These are phyloP conservation scores for Drosophila barbarae DNA, from an alignment of 2,888 invertebrate species.

Conservation along the genomic window DNA sequence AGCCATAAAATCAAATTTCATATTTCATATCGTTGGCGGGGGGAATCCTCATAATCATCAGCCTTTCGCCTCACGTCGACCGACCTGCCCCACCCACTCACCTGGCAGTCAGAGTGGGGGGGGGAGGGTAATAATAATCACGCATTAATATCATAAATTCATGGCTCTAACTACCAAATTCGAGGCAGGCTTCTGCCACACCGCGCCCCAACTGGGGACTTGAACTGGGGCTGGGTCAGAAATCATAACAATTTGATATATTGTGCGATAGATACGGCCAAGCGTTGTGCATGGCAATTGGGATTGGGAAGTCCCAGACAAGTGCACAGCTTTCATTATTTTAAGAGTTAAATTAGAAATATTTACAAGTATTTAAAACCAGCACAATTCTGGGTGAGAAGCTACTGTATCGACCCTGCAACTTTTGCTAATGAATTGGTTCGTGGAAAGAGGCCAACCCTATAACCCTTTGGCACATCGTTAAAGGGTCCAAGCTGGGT, in stretches of 20 bases:
- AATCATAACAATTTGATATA: slow-evolving; percentile 64
- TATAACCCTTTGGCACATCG: slow-evolving; percentile 33
- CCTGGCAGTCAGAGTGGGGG: not conserved
- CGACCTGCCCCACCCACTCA: slow-evolving; percentile 30
- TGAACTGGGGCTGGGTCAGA: slow-evolving; percentile 19
- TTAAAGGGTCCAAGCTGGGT: slow-evolving; percentile 23
- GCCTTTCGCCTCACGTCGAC: slow-evolving; percentile 56
- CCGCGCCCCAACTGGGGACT: slow-evolving; percentile 51
- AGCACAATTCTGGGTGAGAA: not conserved
- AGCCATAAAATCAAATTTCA: slow-evolving; percentile 67
- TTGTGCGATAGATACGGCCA: slow-evolving; percentile 50
- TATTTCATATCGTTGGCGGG: slow-evolving; percentile 59
- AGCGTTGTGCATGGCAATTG: slow-evolving; percentile 47
- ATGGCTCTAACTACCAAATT: slow-evolving; percentile 61
- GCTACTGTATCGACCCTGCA: not conserved
- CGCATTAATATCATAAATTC: slow-evolving; percentile 75
- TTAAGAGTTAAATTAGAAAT: not conserved
- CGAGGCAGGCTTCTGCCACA: slow-evolving; percentile 53
- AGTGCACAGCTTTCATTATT: not conserved
- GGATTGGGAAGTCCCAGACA: not conserved
- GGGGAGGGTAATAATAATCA: slow-evolving; percentile 62
- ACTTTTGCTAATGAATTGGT: slow-evolving; percentile 30
- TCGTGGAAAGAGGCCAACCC: not conserved
- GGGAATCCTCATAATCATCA: not conserved
- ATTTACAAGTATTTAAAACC: not conserved